Evolutionary conservation across 2,797 vertebrate genomes (phyloP).

Genomic region (Hoplostethus atlanticus): DNA sequence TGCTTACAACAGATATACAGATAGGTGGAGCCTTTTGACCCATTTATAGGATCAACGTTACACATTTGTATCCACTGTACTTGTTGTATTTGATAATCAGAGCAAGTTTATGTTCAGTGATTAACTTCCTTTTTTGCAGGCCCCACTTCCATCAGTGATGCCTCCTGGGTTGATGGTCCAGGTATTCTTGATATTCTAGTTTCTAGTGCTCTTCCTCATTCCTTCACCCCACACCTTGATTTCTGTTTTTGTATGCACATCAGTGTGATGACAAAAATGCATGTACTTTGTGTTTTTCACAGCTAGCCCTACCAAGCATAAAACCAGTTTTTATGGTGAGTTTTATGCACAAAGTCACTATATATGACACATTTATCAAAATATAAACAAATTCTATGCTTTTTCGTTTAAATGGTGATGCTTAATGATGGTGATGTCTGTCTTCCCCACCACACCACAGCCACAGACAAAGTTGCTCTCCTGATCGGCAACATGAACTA

Average conservation of each 20-base stretch:
- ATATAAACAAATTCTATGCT: neutral
- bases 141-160: slow-evolving; percentile 75
- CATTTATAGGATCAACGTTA: neutral
- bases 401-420: neutral
- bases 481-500: slow-evolving; percentile 93
- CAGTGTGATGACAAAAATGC: neutral
- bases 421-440: neutral
- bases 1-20: neutral
- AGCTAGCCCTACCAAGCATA: slow-evolving; percentile 37
- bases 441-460: slow-evolving; percentile 63
- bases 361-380: neutral
- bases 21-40: too few relatives aligned
- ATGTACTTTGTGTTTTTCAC: slow-evolving; percentile 10
- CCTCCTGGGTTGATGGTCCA: slow-evolving; percentile 67
- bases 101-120: neutral
- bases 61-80: neutral
- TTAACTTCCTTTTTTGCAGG: slow-evolving; percentile 59
- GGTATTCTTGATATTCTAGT: slow-evolving; percentile 49
- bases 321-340: slow-evolving; percentile 59
- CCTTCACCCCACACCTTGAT: neutral
- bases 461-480: slow-evolving; percentile 93
- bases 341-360: neutral
- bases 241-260: slow-evolving; percentile 25
- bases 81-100: neutral
- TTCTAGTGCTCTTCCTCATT: neutral